Percentiles rank a stretch among this genome's conserved stretches.
These are phyloP conservation scores for Otus sunia DNA, from an alignment of 2,113 vertebrate species.

Conservation along the genomic window DNA sequence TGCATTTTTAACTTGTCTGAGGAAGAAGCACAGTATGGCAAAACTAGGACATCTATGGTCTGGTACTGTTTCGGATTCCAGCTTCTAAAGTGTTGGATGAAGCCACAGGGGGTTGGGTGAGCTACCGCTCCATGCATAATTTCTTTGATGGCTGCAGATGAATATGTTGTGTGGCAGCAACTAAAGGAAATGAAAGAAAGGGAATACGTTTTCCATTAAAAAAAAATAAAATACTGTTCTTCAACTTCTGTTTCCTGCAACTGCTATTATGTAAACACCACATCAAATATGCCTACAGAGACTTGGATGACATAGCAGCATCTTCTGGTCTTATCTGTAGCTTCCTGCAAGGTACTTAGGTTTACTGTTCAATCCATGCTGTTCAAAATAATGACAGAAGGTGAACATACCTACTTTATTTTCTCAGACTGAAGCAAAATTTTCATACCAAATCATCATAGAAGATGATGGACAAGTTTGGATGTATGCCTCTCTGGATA, in stretches of 20 bases:
- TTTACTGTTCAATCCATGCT: not conserved
- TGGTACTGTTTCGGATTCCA: not conserved
- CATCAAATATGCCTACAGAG: conserved; percentile 19
- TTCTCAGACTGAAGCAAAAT: not conserved
- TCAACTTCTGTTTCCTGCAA: conserved; percentile 37
- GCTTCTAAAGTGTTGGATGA: not conserved
- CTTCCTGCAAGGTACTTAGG: not conserved
- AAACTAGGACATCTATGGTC: not conserved
- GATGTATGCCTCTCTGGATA: not conserved
- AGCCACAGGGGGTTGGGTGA: conserved; percentile 60
- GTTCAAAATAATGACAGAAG: not conserved
- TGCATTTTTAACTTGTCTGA: conserved; percentile 3
- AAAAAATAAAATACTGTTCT: not conserved
- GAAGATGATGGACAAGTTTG: not conserved
- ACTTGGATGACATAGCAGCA: not conserved
- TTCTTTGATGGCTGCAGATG: conserved; percentile 53
- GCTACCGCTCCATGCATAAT: conserved; percentile 28
- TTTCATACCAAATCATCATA: not conserved
- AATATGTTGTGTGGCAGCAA: conserved; percentile 43
- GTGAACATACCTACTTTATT: not conserved
- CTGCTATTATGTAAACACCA: conserved; percentile 4
- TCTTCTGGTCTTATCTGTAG: not conserved
- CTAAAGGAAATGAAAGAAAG: conserved; percentile 36
- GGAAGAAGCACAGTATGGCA: not conserved
- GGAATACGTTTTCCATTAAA: conserved; percentile 21